Percentiles rank a stretch among this genome's conserved stretches.
Conservation (phyloP, 2,888 invertebrate genomes). For the Polydrusus pterygomalis region DNA sequence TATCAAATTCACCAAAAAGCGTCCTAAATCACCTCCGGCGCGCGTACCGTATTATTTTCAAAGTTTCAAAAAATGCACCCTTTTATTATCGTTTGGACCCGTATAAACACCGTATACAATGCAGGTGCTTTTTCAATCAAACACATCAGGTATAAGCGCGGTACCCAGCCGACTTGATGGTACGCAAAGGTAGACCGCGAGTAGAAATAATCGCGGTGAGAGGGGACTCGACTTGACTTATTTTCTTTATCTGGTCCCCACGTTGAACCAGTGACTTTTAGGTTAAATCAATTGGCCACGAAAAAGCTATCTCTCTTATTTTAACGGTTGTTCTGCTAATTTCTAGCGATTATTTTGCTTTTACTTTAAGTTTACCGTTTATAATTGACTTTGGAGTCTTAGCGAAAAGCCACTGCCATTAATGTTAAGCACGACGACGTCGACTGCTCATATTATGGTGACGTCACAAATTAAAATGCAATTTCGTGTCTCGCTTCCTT, state of each 20-base stretch:
- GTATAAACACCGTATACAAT: constrained; percentile 24
- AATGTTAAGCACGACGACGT: constrained; percentile 8
- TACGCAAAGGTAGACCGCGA: constrained; percentile 42
- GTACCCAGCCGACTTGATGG: constrained; percentile 47
- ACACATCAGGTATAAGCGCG: constrained; percentile 19
- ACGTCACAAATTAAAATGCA: constrained; percentile 11
- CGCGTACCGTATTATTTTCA: background rate
- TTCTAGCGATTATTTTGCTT: constrained; percentile 10
- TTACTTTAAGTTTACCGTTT: constrained; percentile 11
- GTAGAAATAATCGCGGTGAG: constrained; percentile 37
- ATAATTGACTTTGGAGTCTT: too few relatives aligned
- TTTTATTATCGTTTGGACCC: background rate
- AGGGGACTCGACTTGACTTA: constrained; percentile 37
- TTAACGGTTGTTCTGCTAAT: constrained; percentile 35
- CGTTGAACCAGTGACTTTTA: background rate
- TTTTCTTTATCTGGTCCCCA: constrained; percentile 36
- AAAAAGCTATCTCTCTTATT: constrained; percentile 9
- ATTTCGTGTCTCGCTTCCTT: constrained; percentile 4
- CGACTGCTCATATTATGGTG: background rate
- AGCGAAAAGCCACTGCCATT: background rate
- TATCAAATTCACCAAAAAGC: constrained; percentile 3
- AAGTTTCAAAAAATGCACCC: background rate
- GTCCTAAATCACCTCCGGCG: background rate
- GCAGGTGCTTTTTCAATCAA: constrained; percentile 39
- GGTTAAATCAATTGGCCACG: constrained; percentile 25